Evolutionary conservation across 1,140 invertebrate genomes (phyloP), one percentile per base, ranked within the genome.

Genomic region (Antheraea pernyi): DNA sequence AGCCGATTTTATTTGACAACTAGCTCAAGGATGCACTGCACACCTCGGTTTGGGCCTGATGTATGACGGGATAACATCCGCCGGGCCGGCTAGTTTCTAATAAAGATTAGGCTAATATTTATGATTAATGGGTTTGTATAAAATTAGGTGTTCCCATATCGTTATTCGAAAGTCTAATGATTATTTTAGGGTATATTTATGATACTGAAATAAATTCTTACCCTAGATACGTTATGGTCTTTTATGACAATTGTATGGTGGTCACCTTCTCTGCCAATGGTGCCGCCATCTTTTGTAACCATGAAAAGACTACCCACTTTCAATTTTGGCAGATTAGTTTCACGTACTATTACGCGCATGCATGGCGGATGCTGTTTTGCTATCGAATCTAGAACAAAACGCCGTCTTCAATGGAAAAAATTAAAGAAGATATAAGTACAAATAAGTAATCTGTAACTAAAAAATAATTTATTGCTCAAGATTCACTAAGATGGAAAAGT

Each of bases 201-300:
- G 22, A 30, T 2, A 30, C 7, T 65, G 30, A 22, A 42, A 6
- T 39, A 65, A 53, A 19, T 19, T 7, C 82, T 80, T 65, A 97
- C 96, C 93, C 97, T 96, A 75, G 96, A 97, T 8, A 98, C 94
- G 92, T 96, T 96, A 65, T 95, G 91, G 84, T 98, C 97, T 6
- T 95, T 95, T 66, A 99, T 94, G 3, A 96, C 78, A 30, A 98
- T 94, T 48, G 95, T 94, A 86, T 96, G 95, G 78, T 95, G 93
- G 58, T 94, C 91, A 5, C 96, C 96, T 88, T 98, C 97, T 67
- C 97, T 93, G 0, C 98, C 98, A 69, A 99, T 86, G 0, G 95
- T 95, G 10, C 97, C 98, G 59, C 98, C 98, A 76, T 95, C 96
- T 86, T 94, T 98, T 8, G 97, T 97, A 6, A 99, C 94, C n/a